A percentile compares a stretch with the other conserved stretches of the same genome.
phyloP scores from a whole-genome alignment of 1,140 invertebrate genomes.

The Gryon sp. region DNA sequence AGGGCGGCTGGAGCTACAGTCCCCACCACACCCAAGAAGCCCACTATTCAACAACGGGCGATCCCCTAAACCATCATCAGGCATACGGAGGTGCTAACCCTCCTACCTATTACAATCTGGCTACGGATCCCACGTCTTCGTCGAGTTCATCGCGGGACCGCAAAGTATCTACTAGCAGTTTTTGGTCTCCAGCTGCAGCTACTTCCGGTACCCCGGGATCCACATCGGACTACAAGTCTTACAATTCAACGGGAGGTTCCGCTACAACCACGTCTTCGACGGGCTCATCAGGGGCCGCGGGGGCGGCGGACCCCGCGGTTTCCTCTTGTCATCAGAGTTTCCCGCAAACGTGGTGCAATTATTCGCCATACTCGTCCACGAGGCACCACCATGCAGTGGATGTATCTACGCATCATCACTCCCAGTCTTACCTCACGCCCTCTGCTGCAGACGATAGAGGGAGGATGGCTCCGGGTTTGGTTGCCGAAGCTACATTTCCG shows the following conservation, averaged over 20 bases:
- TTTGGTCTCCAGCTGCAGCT: conserved; percentile 85
- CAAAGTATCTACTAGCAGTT: conserved; percentile 82
- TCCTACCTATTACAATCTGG: conserved; percentile 89
- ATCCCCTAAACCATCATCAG: conserved; percentile 85
- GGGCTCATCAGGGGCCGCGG: conserved; percentile 80
- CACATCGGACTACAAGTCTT: conserved; percentile 82
- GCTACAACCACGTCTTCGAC: conserved; percentile 80
- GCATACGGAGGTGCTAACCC: conserved; percentile 82
- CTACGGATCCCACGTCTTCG: conserved; percentile 81
- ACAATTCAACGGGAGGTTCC: conserved; percentile 70
- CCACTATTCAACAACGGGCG: conserved; percentile 74
- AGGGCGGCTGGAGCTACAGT: conserved; percentile 78
- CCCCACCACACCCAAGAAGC: conserved; percentile 78
- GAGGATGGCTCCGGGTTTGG: conserved; percentile 81
- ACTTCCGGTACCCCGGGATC: conserved; percentile 78
- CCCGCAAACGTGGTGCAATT: conserved; percentile 87
- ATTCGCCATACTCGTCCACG: conserved; percentile 83
- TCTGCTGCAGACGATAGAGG: conserved; percentile 83
- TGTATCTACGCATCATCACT: conserved; percentile 80
- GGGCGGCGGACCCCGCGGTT: conserved; percentile 80
- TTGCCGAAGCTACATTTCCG: conserved; percentile 85
- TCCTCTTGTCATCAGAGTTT: conserved; percentile 86
- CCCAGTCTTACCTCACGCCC: conserved; percentile 82
- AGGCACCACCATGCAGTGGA: conserved; percentile 81
- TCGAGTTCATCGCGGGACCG: conserved; percentile 80